Percentiles rank a stretch among this genome's conserved stretches.
Evolutionary conservation across 1,140 invertebrate genomes (phyloP).

Genomic region (Cardiocondyla obscurior): DNA sequence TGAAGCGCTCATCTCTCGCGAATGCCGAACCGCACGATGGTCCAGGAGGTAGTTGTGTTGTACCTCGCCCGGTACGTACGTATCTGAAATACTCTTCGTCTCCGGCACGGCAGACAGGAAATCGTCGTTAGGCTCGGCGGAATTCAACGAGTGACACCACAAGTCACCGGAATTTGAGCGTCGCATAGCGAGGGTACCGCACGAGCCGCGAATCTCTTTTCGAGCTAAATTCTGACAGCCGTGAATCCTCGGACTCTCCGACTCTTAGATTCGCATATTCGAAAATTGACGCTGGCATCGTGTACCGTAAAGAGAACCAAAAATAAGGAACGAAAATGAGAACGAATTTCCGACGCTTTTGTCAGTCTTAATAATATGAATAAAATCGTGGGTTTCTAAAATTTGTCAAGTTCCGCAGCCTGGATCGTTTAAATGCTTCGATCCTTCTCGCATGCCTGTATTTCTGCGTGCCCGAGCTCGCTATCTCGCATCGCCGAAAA

Average conservation of each 20-base stretch:
- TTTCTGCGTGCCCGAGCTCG: neutral
- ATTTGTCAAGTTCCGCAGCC: neutral
- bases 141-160: conserved; percentile 72
- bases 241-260: neutral
- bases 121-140: conserved; percentile 63
- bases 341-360: neutral
- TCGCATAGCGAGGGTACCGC: conserved; percentile 69
- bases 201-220: conserved; percentile 66
- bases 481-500: neutral
- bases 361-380: neutral
- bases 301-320: too few species aligned
- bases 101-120: conserved; percentile 58
- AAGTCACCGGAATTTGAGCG: conserved; percentile 71
- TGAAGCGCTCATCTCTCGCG: conserved; percentile 20
- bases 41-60: neutral
- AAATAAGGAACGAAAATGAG: neutral
- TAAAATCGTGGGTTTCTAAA: neutral
- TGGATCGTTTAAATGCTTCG: neutral
- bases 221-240: conserved; percentile 31
- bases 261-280: neutral
- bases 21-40: conserved; percentile 13
- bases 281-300: neutral
- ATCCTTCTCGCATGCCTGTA: neutral
- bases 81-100: conserved; percentile 52
- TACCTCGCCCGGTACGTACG: conserved; percentile 39